These are phyloP conservation scores for Apaloderma vittatum DNA, from an alignment of 2,113 vertebrate species.

Conservation along the genomic window DNA sequence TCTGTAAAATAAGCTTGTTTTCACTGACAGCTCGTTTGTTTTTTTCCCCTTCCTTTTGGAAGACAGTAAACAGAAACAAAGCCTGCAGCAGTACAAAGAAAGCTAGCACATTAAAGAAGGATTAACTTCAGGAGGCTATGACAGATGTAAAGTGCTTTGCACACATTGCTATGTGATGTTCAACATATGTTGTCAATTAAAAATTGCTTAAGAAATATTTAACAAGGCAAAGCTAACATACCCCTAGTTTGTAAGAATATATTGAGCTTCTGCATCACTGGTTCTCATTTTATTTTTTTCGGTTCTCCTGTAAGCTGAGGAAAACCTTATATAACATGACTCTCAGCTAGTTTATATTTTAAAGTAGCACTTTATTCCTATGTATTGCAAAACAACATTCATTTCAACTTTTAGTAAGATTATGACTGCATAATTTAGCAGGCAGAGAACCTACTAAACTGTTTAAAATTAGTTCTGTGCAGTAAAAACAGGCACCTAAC, in stretches of 20 bases:
- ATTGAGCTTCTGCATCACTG: conserved; percentile 54
- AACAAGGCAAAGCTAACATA: conserved; percentile 70
- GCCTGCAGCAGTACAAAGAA: conserved; percentile 56
- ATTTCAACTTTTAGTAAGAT: neutral
- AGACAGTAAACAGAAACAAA: conserved; percentile 72
- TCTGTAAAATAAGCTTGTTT: conserved; percentile 24
- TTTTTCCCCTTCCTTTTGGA: conserved; percentile 4
- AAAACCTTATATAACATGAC: neutral
- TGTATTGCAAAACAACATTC: neutral
- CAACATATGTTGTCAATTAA: conserved; percentile 79
- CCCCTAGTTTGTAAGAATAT: conserved; percentile 52
- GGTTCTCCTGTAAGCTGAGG: conserved; percentile 2
- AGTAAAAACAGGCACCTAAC: neutral
- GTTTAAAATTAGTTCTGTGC: neutral
- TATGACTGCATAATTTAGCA: neutral
- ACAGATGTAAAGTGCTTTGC: conserved; percentile 74
- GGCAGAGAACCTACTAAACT: neutral
- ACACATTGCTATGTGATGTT: conserved; percentile 73
- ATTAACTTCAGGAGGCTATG: conserved; percentile 70
- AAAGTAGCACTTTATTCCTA: neutral
- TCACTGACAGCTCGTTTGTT: conserved; percentile 43
- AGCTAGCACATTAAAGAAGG: conserved; percentile 60
- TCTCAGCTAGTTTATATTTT: neutral
- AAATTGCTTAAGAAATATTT: conserved; percentile 81
- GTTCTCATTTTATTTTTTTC: conserved; percentile 46